Percentiles rank a stretch among this genome's conserved stretches.
Evolutionary conservation across 2,113 vertebrate species (phyloP).

Genomic region (Neolamprologus sp.): DNA sequence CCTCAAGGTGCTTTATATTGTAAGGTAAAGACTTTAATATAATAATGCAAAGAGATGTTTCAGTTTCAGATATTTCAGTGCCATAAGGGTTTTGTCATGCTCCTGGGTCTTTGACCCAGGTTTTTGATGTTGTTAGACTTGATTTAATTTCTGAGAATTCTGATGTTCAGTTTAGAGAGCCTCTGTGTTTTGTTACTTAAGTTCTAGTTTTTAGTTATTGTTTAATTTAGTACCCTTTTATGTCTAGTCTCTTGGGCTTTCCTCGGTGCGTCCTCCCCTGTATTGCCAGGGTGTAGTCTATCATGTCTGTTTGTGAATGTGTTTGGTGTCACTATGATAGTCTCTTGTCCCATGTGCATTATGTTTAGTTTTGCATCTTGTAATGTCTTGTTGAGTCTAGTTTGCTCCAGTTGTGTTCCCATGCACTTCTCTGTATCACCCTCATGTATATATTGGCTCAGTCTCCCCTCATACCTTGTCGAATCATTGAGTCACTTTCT

Average conservation of each 20-base stretch:
- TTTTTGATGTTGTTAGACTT: accelerated
- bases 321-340: accelerated
- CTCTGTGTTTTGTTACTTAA: neutral
- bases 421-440: neutral
- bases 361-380: neutral
- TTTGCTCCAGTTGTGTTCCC: neutral
- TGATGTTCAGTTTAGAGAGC: neutral
- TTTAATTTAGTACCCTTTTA: neutral
- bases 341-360: neutral
- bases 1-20: neutral
- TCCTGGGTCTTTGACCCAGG: neutral
- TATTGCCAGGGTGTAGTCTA: neutral
- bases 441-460: neutral
- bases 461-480: neutral
- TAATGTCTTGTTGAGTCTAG: neutral
- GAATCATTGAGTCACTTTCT: neutral
- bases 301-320: neutral
- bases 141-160: neutral
- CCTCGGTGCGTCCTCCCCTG: neutral
- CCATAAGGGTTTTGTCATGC: neutral
- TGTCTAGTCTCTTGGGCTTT: neutral
- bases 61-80: neutral
- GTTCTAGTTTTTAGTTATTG: neutral
- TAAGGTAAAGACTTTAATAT: neutral
- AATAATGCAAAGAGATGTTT: neutral